Base-by-base conservation (phyloP, 2,113 vertebrate genomes). In the Percopsis transmontana region DNA sequence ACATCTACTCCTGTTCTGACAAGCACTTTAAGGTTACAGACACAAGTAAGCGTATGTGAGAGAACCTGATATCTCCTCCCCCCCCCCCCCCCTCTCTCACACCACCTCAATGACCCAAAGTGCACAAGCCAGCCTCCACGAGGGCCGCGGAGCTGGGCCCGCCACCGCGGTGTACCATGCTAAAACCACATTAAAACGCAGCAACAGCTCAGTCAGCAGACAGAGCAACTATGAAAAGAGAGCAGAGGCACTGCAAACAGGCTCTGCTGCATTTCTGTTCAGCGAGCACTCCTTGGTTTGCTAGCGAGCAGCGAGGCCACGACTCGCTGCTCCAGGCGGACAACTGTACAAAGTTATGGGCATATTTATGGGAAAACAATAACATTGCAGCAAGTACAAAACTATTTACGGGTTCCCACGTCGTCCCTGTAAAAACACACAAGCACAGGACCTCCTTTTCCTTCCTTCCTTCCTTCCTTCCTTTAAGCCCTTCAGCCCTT, bases 21-120 rank as follows among this genome's bases (percentile, higher is more conserved):
- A 75, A 68, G 2, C 2, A 40, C 23, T 54, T 61, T 42, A 68
- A 76, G 56, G 72, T 82, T 62, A 75, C 1, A 47, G 11, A 53
- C 13, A 16, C 11, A 73, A 4, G 60, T 44, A 48, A 19, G 15
- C 20, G 62, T n/a, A 5, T 14, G 3, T 16, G 42, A 23, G 19
- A 52, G 13, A 4, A 41, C 27, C 38, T 45, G 2, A 27, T 58
- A 53, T 57, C 12, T 12, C 33, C 39, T 51, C 38, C 2, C 23
- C 2, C 23, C 1, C 48, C 40, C 14, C 16, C 16, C 18, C 6
- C 18, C 9, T 12, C 9, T n/a, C 5, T 47, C 23, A 15, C 2
- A 18, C 47, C 7, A 16, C 13, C 53, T 33, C 20, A 53, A 6
- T 14, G 45, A 20, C 19, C 38, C 24, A 62, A n/a, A n/a, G n/a